Percentiles rank a stretch among this genome's conserved stretches.
Evolutionary conservation across 2,113 vertebrate genomes (phyloP).

Genomic region (Drymodes brunneopygia): DNA sequence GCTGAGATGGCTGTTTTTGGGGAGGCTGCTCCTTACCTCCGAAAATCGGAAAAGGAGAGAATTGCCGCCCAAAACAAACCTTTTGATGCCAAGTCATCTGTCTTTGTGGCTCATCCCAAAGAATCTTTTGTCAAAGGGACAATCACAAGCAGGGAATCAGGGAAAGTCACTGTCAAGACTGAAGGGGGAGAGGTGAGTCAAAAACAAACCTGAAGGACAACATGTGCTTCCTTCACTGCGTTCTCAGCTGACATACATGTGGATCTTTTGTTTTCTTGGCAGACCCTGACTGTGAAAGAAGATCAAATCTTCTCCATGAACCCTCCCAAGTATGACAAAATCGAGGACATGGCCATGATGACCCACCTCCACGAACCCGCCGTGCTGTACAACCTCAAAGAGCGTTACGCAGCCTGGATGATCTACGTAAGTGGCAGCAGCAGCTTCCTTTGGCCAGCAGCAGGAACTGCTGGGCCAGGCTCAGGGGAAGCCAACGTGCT

Average conservation of each 20-base stretch:
- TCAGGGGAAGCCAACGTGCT: not conserved
- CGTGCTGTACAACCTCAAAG: constrained; percentile 32
- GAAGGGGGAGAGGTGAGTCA: not conserved
- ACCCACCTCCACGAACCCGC: constrained; percentile 82
- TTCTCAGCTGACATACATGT: not conserved
- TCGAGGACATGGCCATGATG: constrained; percentile 91
- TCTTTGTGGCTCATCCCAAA: constrained; percentile 72
- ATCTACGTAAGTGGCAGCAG: too few species aligned
- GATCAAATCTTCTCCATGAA: not conserved
- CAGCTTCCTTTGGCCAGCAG: too few species aligned
- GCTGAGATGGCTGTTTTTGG: constrained; percentile 86
- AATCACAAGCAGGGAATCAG: constrained; percentile 64
- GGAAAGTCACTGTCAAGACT: not conserved
- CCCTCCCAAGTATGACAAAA: constrained; percentile 85
- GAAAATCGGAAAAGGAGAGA: constrained; percentile 84
- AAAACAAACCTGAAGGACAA: not conserved
- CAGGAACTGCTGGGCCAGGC: not conserved
- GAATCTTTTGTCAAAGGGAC: constrained; percentile 72
- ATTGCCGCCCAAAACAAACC: constrained; percentile 81
- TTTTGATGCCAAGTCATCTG: constrained; percentile 72
- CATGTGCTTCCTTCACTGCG: too few species aligned
- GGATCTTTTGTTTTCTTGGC: fast-evolving
- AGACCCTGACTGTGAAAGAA: not conserved
- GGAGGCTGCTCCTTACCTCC: constrained; percentile 77
- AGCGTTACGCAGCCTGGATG: too few species aligned